Base-by-base conservation (phyloP, 2,113 vertebrate species). In the Thymallus thymallus region DNA sequence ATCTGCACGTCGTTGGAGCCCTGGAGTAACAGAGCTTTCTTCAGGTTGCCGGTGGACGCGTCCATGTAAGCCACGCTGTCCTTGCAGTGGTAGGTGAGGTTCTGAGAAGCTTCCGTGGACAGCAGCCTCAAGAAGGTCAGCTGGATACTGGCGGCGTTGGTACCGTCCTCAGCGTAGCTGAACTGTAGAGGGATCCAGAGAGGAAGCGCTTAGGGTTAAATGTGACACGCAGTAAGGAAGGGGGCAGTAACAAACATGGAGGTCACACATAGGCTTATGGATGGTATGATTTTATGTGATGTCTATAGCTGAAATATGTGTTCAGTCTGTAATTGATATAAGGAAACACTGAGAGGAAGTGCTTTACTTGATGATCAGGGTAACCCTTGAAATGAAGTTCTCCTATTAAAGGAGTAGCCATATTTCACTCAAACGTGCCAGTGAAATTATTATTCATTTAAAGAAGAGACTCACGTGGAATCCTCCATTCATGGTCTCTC, bases 1-100 rank as follows among this genome's bases (percentile, higher is more conserved):
- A 99, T 96, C 93, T 99, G 96, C 24, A 99, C 95, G 0, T 99
- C 96, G 0, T 99, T 99, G 90, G 96, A 96, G 58, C 98, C 98
- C 87, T 98, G 96, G 85, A 99, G 90, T 82, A 98, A 93, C 85
- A 99, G 46, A 70, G 96, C 94, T 86, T 98, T 99, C 92, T 96
- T 96, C 91, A 99, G 94, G 91, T 95, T 96, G 84, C 96, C 97
- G 0, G 93, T 83, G 48, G 87, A 90, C 82, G 94, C 94, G 0
- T 99, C 98, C 94, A 99, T 92, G 92, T 98, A 99, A 89, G 96
- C 98, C 0, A 99, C 85, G 80, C 98, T 99, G 93, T 99, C 98
- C 92, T 94, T 96, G 94, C 98, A 99, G 95, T 99, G 96, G 94
- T 99, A 99, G 51, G 97, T 99, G 92, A 99, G 41, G 67, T 94